Evolutionary conservation across 1,140 invertebrate species (phyloP).

Genomic region (Planococcus citri): DNA sequence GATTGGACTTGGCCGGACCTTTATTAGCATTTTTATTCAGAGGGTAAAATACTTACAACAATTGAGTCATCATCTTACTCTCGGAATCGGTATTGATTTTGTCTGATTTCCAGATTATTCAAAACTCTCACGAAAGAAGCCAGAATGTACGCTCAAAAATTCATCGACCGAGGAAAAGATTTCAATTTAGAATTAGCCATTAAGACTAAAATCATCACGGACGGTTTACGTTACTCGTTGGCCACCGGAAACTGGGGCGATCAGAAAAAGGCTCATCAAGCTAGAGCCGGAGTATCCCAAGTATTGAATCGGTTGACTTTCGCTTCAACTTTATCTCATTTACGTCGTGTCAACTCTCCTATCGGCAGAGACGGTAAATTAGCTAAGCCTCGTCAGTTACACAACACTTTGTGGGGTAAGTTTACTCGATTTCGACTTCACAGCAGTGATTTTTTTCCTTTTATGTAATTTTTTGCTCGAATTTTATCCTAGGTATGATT

Average conservation of each 20-base stretch:
- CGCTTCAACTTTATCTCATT: constrained; percentile 94
- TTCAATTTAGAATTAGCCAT: constrained; percentile 96
- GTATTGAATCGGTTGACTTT: constrained; percentile 93
- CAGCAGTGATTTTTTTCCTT: background rate
- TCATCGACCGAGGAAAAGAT: constrained; percentile 95
- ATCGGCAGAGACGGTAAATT: constrained; percentile 97
- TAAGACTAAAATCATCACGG: constrained; percentile 94
- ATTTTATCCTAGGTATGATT: constrained; percentile 52
- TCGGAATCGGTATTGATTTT: background rate
- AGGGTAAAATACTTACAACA: constrained; percentile 44
- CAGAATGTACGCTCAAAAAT: constrained; percentile 95
- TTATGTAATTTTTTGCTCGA: too few species aligned
- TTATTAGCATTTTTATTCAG: constrained; percentile 89
- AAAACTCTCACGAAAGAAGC: constrained; percentile 93
- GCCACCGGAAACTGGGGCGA: constrained; percentile 99
- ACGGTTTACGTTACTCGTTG: constrained; percentile 92
- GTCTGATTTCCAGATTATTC: constrained; percentile 47
- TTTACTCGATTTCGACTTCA: background rate
- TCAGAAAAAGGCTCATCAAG: constrained; percentile 98
- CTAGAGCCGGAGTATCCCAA: constrained; percentile 82
- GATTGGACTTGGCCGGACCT: constrained; percentile 92
- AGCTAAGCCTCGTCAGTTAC: constrained; percentile 93
- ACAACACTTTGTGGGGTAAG: constrained; percentile 91
- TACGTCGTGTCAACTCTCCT: constrained; percentile 92
- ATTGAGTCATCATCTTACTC: constrained; percentile 5